Conservation (phyloP, 2,113 vertebrate species). For the Hypanus sabinus region DNA sequence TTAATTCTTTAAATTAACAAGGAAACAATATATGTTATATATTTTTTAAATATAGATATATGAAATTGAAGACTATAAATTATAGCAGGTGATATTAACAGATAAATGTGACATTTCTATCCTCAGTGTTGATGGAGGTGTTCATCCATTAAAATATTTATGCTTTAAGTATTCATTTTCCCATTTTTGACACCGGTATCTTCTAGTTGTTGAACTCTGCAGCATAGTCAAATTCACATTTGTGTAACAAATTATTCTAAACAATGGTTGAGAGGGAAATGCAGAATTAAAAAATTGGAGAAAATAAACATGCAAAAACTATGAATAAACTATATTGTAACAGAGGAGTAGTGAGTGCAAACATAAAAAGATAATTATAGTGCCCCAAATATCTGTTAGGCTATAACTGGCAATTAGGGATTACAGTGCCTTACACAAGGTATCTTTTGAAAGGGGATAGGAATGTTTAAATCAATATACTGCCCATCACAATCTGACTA, state of each 20-base stretch:
- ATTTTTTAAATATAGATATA: background rate
- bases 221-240: background rate
- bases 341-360: background rate
- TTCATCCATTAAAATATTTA: background rate
- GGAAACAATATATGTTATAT: background rate
- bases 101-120: background rate
- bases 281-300: background rate
- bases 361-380: conserved; percentile 17
- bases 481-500: conserved; percentile 36
- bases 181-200: background rate
- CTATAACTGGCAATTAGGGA: conserved; percentile 34
- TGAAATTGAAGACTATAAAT: conserved; percentile 19
- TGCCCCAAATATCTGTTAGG: background rate
- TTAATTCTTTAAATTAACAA: background rate
- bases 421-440: background rate
- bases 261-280: background rate
- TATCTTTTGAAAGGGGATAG: conserved; percentile 9
- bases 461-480: conserved; percentile 35
- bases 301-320: background rate
- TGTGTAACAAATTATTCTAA: background rate
- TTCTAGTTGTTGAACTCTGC: background rate
- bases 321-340: conserved; percentile 6
- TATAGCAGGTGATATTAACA: background rate
- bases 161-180: background rate
- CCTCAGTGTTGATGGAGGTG: background rate